Percentiles rank a stretch among this genome's conserved stretches.
phyloP scores from a whole-genome alignment of 2,888 invertebrate genomes.

The Drosophila meridionalis region DNA sequence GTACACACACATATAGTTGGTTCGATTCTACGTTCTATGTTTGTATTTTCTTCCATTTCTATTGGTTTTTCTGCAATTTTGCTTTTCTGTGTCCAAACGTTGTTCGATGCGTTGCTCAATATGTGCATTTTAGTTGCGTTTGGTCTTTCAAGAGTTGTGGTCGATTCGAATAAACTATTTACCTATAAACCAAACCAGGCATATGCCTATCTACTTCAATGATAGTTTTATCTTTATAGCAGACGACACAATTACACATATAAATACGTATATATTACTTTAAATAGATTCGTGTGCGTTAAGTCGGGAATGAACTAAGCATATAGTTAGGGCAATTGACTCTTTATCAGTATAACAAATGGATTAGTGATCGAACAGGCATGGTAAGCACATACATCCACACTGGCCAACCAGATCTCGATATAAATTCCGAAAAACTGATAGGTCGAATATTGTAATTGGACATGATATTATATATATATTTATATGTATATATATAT shows the following conservation, averaged over 20 bases:
- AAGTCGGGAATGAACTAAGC: conserved; percentile 20
- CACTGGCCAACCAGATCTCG: neutral
- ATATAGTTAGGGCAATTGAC: conserved; percentile 8
- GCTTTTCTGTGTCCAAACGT: conserved; percentile 64
- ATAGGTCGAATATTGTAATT: no score
- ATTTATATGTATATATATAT: no score
- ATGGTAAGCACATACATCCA: conserved; percentile 59
- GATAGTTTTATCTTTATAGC: conserved; percentile 59
- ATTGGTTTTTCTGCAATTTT: conserved; percentile 27
- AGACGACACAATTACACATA: conserved; percentile 6
- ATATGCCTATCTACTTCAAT: conserved; percentile 8
- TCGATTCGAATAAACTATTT: conserved; percentile 31
- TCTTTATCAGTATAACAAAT: conserved; percentile 38
- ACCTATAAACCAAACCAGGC: neutral
- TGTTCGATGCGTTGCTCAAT: conserved; percentile 46
- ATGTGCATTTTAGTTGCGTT: conserved; percentile 61
- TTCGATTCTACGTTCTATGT: conserved; percentile 5
- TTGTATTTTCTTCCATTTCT: conserved; percentile 1
- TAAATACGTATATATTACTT: neutral
- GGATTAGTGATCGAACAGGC: conserved; percentile 58
- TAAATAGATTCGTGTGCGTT: conserved; percentile 30
- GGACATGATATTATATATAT: no score
- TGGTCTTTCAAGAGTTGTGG: conserved; percentile 51
- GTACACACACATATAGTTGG: conserved; percentile 9
- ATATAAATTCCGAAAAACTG: neutral